Base-by-base conservation (phyloP, 2,888 invertebrate species). In the Dicycla oo region DNA sequence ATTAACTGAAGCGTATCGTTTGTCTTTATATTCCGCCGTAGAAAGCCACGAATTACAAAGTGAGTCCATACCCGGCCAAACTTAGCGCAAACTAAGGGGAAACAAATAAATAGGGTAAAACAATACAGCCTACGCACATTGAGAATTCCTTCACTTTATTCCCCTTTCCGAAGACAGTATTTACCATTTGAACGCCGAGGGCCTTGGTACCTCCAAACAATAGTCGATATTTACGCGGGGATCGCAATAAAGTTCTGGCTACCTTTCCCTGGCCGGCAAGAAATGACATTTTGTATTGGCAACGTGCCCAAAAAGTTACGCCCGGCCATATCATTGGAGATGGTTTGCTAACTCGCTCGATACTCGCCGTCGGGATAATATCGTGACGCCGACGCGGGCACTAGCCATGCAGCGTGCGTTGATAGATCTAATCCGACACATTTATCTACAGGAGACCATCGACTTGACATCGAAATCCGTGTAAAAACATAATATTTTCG, bases 231-330 rank as follows among this genome's bases (percentile, higher is more conserved):
- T 82, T 82, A 80, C 73, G 78, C 70, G 67, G 69, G 65, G 65
- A 74, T 58, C 72, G 70, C 74, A 73, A 75, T 81, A 75, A 79
- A 86, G 70, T 83, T 80, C 75, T 80, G 75, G 76, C 78, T 81
- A 85, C 83, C 75, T 83, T 75, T 80, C 68, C 75, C 82, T 71
- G 80, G 82, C 82, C 77, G 77, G 76, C 79, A 84, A 87, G 86
- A 86, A 85, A 86, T 86, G 81, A 75, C 83, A 85, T 78, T 82
- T 78, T 79, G 84, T 85, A 80, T 91, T 91, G 91, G 92, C 91
- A 87, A 47, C 51, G 75, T 86, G 91, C 92, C 92, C 78, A 89
- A 88, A 78, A 88, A 88, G 78, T 80, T 87, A 84, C 78, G 71
- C 76, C 78, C 73, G 78, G 81, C 82, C 73, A 86, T 87, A 84